Evolutionary conservation across 2,113 vertebrate genomes (phyloP).

Genomic region (Gopherus evgoodei): DNA sequence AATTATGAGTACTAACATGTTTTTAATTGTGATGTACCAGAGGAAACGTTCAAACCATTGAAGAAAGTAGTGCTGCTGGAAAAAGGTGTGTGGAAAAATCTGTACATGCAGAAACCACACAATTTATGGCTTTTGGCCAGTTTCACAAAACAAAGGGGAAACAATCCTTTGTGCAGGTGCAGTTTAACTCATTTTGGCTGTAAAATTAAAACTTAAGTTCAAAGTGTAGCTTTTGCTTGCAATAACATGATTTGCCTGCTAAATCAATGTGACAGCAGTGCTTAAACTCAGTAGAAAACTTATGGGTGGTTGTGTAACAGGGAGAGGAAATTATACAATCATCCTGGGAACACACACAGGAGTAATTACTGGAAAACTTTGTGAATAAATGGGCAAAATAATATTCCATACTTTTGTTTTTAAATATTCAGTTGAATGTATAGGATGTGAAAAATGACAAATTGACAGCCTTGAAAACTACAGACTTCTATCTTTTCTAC

Average conservation of each 20-base stretch:
- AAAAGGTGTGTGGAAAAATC: constrained; percentile 54
- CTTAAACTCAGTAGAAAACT: neutral
- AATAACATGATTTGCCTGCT: constrained; percentile 65
- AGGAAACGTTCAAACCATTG: constrained; percentile 58
- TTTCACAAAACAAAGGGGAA: constrained; percentile 61
- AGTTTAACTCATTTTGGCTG: constrained; percentile 61
- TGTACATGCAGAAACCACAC: neutral
- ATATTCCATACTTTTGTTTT: neutral
- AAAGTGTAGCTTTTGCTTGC: constrained; percentile 47
- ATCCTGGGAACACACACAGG: neutral
- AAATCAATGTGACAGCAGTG: neutral
- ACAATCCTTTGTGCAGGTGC: constrained; percentile 62
- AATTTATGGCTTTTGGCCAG: constrained; percentile 56
- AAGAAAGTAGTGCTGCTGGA: constrained; percentile 60
- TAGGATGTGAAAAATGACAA: neutral
- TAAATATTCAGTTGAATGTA: neutral
- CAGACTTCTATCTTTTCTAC: neutral
- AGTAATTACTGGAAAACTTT: neutral
- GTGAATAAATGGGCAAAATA: constrained; percentile 24
- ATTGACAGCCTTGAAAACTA: neutral
- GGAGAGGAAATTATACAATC: neutral
- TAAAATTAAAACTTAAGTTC: constrained; percentile 67
- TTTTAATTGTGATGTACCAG: constrained; percentile 60
- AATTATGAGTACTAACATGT: constrained; percentile 63
- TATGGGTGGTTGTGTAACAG: neutral